A percentile compares a stretch with the other conserved stretches of the same genome.
Conservation (phyloP, 2,113 vertebrate species). For the Cyrtonyx montezumae region DNA sequence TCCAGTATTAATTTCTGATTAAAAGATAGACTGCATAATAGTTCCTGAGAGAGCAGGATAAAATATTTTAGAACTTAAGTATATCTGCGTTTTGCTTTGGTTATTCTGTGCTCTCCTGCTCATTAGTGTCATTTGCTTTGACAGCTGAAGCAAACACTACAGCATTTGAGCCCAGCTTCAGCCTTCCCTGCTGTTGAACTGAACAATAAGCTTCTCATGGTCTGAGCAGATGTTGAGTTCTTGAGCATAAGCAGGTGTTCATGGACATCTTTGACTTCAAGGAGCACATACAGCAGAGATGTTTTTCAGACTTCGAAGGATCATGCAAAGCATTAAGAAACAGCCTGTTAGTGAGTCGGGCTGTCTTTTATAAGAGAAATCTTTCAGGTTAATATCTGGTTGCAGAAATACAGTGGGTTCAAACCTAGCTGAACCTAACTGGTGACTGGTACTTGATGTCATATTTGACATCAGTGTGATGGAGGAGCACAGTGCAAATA, state of each 20-base stretch:
- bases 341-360: neutral
- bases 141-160: conserved; percentile 2
- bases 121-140: conserved; percentile 8
- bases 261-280: neutral
- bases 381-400: neutral
- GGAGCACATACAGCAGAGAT: neutral
- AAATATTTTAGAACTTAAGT: neutral
- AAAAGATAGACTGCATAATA: neutral
- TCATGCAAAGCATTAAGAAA: neutral
- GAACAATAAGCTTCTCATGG: neutral
- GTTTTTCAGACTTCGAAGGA: neutral
- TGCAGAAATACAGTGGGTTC: neutral
- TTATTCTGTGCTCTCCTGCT: neutral
- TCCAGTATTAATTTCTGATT: neutral
- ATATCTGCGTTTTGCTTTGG: neutral
- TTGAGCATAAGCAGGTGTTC: neutral
- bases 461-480: conserved; percentile 43
- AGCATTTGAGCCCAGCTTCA: conserved; percentile 10
- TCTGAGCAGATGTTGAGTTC: conserved; percentile 1
- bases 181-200: neutral
- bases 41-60: neutral
- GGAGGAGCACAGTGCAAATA: neutral
- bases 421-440: neutral
- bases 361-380: neutral
- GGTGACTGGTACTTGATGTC: conserved; percentile 27